Base-by-base conservation (phyloP, 2,888 invertebrate genomes). In the Candidula unifasciata region DNA sequence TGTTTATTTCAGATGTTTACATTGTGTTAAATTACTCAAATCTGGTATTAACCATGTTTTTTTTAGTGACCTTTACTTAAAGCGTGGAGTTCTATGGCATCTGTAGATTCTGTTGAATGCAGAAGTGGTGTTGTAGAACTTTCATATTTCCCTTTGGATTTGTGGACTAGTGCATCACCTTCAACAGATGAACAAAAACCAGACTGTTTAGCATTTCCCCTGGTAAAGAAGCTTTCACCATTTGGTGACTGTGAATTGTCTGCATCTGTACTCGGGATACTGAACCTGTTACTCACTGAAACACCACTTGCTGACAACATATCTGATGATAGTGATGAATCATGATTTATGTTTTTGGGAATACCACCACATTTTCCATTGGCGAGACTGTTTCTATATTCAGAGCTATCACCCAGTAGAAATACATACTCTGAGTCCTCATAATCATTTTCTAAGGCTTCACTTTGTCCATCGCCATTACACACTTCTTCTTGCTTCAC, bases 81-180 rank as follows among this genome's bases (percentile, higher is more conserved):
- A 24, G 79, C 33, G 30, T 44, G 44, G 16, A 68, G 64, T 68
- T 79, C 79, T 44, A 79, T 52, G 27, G 30, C 37, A 64, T 66
- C 68, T 16, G 66, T 16, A 66, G 79, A 79, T 44, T 79, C 68
- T 68, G 68, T 30, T 16, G 79, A 5, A 16, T 66, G 44, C 37
- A 79, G 66, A 27, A 79, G 27, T 27, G 79, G 66, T 8, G 66
- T 79, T 68, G 35, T 79, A 10, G 68, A 24, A 30, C 68, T 79
- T n/a, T 79, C 66, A 79, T 37, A 57, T 30, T 68, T 68, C 13
- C 18, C 66, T 68, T 60, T 60, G n/a, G 66, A 27, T 30, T 68
- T 37, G 33, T 68, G 68, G n/a, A 79, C 78, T 8, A n/a, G 35
- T 37, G 37, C 64, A 24, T 21, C 33, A 78, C 33, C 78, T n/a